Evolutionary conservation across 2,113 vertebrate genomes (phyloP).

Genomic region (Melanotaenia duboulayi): DNA sequence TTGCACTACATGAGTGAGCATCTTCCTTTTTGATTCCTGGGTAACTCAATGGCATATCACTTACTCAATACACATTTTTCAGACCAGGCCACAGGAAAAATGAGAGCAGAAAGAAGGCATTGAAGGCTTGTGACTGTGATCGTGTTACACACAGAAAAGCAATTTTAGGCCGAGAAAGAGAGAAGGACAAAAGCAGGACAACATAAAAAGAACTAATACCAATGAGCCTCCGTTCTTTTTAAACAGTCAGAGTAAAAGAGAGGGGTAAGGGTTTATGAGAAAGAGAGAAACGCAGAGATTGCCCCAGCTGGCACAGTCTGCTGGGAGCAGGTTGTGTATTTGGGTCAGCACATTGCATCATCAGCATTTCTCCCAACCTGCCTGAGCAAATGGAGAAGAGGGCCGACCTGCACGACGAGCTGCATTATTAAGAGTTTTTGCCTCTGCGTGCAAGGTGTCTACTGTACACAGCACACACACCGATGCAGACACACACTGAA

Average conservation of each 20-base stretch:
- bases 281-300: slow-evolving; percentile 44
- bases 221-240: slow-evolving; percentile 15
- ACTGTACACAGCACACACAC: slow-evolving; percentile 20
- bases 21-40: slow-evolving; percentile 54
- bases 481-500: neutral
- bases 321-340: slow-evolving; percentile 85
- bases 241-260: slow-evolving; percentile 29
- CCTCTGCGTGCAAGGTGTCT: slow-evolving; percentile 36
- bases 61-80: slow-evolving; percentile 44
- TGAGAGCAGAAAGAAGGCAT: slow-evolving; percentile 24
- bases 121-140: slow-evolving; percentile 28
- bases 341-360: slow-evolving; percentile 89
- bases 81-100: slow-evolving; percentile 19
- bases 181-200: slow-evolving; percentile 24
- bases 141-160: slow-evolving; percentile 25
- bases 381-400: slow-evolving; percentile 79
- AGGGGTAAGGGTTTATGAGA: slow-evolving; percentile 47
- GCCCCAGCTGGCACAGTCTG: slow-evolving; percentile 84
- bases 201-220: slow-evolving; percentile 11
- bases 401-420: slow-evolving; percentile 72
- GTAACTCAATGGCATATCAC: slow-evolving; percentile 34
- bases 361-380: slow-evolving; percentile 88
- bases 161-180: slow-evolving; percentile 15
- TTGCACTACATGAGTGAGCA: slow-evolving; percentile 32
- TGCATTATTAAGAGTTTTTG: slow-evolving; percentile 79